phyloP scores from a whole-genome alignment of 2,113 vertebrate species.

The Datnioides undecimradiatus region DNA sequence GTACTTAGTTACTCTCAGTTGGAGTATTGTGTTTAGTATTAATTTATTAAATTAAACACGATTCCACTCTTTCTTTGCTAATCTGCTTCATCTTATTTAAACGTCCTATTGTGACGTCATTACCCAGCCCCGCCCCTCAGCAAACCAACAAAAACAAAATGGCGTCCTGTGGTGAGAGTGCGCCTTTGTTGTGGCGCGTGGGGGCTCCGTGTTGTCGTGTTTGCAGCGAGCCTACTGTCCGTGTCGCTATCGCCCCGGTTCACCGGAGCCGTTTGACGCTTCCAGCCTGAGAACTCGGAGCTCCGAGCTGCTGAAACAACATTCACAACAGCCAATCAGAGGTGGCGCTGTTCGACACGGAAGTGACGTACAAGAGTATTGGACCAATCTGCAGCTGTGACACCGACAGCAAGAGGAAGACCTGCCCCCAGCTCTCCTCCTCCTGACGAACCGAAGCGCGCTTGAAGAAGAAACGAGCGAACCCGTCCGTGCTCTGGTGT shows the following conservation, averaged over 20 bases:
- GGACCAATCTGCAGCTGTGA: constrained; percentile 30
- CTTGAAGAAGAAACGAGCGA: constrained; percentile 21
- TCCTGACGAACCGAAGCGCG: constrained; percentile 45
- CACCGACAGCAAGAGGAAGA: constrained; percentile 19
- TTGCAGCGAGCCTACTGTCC: background rate
- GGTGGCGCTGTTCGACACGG: background rate
- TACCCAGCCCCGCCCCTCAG: background rate
- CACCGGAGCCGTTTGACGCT: background rate
- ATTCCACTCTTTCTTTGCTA: too few relatives aligned
- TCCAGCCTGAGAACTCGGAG: background rate
- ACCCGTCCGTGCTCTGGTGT: background rate
- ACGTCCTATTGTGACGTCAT: too few relatives aligned
- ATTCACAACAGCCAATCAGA: constrained; percentile 39
- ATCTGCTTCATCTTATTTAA: too few relatives aligned
- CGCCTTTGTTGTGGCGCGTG: background rate
- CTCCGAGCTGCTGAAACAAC: background rate
- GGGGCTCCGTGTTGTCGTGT: background rate
- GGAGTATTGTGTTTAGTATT: too few relatives aligned
- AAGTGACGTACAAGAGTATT: background rate
- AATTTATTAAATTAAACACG: too few relatives aligned
- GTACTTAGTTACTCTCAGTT: too few relatives aligned
- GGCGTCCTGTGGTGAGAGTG: constrained; percentile 3
- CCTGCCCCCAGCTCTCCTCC: too few relatives aligned
- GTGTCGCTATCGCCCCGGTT: background rate
- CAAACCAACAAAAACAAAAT: constrained; percentile 58